Conservation (phyloP, 2,113 vertebrate genomes). For the Ia io region DNA sequence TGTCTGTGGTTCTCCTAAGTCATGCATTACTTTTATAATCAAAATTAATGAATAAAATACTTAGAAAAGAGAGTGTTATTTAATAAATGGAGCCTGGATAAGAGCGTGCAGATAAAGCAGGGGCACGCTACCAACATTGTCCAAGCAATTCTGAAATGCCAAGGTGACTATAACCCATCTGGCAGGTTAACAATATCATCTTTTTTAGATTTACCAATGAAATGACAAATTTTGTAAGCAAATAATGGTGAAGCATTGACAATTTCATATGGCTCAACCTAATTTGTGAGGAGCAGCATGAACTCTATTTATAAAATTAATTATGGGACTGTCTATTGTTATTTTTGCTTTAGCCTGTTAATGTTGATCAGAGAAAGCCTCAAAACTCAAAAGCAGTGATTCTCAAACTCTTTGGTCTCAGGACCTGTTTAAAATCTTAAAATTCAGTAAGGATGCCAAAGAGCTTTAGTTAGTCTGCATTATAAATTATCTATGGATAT, state of each 20-base stretch:
- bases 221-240: background rate
- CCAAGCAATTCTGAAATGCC: background rate
- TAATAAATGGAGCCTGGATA: background rate
- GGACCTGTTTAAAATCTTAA: background rate
- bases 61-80: background rate
- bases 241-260: background rate
- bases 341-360: background rate
- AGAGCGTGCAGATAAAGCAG: background rate
- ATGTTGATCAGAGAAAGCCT: background rate
- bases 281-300: background rate
- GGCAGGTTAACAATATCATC: background rate
- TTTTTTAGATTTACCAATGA: background rate
- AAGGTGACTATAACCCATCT: background rate
- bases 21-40: background rate
- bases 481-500: background rate
- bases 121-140: background rate
- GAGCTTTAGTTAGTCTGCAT: background rate
- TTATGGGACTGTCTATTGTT: background rate
- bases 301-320: background rate
- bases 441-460: background rate
- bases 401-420: background rate
- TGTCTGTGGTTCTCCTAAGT: background rate
- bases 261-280: background rate
- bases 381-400: background rate
- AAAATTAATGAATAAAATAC: constrained; percentile 11